Conservation (phyloP, 2,888 invertebrate species). For the Chalcis sispes region DNA sequence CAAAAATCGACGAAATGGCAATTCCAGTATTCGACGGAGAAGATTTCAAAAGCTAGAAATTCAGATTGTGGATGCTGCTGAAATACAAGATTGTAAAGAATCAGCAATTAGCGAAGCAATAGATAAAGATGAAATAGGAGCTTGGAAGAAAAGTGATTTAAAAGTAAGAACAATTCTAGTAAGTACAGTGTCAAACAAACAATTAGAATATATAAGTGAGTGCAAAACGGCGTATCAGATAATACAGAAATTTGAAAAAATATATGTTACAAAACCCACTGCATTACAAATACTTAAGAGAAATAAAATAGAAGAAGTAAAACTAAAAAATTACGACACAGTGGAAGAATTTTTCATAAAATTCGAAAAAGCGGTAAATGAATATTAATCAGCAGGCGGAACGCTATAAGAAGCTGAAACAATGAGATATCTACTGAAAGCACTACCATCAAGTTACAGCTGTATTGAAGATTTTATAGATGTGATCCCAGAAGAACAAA, state of each 20-base stretch:
- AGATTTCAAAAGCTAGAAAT: background rate
- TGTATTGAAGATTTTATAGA: background rate
- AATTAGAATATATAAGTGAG: constrained; percentile 1
- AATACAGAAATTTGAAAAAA: background rate
- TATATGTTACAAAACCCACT: background rate
- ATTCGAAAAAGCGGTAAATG: background rate
- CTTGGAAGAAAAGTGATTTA: background rate
- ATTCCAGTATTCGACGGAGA: background rate
- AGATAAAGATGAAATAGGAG: background rate
- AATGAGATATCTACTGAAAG: background rate
- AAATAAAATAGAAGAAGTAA: constrained; percentile 6
- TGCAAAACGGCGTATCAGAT: background rate
- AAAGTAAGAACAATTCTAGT: background rate
- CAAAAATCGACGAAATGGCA: background rate
- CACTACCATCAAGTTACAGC: background rate
- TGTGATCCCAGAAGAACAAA: background rate
- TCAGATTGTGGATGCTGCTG: background rate
- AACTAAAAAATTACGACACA: constrained; percentile 3
- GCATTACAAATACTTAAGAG: constrained; percentile 4
- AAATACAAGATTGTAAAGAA: constrained; percentile 13
- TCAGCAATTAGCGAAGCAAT: background rate
- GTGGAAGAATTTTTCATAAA: background rate
- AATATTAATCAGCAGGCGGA: background rate
- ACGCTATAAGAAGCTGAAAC: constrained; percentile 1
- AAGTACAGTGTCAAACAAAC: background rate